phyloP scores from a whole-genome alignment of 1,140 invertebrate genomes.

The Lepidurus apus region DNA sequence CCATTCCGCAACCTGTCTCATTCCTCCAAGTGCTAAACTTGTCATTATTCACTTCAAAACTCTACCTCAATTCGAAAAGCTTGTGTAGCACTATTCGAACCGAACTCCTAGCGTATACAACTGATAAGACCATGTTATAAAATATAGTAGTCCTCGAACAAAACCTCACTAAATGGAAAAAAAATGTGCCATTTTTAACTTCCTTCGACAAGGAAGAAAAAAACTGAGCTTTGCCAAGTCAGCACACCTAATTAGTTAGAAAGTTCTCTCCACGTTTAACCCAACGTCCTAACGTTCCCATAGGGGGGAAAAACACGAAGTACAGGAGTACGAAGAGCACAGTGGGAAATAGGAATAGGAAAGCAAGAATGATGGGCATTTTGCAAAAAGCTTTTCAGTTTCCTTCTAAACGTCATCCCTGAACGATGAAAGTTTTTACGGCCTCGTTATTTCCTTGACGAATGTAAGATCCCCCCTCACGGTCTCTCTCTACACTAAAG shows the following conservation, averaged over 20 bases:
- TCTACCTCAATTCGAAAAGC: background rate
- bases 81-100: background rate
- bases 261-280: background rate
- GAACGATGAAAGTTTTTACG: conserved; percentile 8
- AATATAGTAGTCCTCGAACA: background rate
- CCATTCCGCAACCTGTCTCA: conserved; percentile 16
- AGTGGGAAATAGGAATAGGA: background rate
- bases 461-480: background rate
- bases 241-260: conserved; percentile 16
- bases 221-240: conserved; percentile 8
- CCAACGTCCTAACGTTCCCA: background rate
- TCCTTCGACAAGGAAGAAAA: background rate
- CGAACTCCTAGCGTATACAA: background rate
- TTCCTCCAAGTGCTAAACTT: conserved; percentile 5
- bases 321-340: background rate
- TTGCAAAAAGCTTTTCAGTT: background rate
- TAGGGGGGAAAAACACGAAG: background rate
- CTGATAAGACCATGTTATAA: background rate
- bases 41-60: background rate
- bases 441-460: background rate
- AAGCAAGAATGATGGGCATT: conserved; percentile 17
- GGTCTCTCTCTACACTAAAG: background rate
- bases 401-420: background rate
- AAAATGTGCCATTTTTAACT: background rate
- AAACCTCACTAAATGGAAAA: background rate